phyloP scores from a whole-genome alignment of 1,140 invertebrate genomes.

The Drosophila mojavensis region DNA sequence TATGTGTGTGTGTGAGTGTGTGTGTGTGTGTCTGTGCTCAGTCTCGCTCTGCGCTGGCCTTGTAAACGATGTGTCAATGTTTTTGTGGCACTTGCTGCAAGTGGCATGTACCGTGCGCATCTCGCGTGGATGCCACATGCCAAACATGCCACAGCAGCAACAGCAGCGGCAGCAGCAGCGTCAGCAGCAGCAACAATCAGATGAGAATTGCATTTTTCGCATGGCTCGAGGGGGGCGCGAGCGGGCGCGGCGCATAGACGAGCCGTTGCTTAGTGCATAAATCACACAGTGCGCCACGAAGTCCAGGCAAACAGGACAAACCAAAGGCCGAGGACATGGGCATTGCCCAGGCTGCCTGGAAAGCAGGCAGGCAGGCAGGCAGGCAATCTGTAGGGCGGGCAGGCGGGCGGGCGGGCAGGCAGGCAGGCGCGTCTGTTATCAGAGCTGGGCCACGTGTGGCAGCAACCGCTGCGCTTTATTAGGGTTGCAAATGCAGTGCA shows the following conservation, averaged over 20 bases:
- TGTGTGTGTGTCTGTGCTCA: not conserved
- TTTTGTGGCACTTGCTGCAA: conserved; percentile 50
- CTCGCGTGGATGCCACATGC: conserved; percentile 47
- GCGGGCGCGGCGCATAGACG: conserved; percentile 17
- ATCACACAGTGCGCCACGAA: conserved; percentile 59
- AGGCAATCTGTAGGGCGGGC: not conserved
- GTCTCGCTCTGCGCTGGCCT: conserved; percentile 28
- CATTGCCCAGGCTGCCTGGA: conserved; percentile 14
- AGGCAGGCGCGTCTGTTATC: conserved; percentile 44
- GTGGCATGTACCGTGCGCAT: conserved; percentile 40
- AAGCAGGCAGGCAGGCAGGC: conserved; percentile 3
- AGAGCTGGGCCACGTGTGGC: conserved; percentile 66
- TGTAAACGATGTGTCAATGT: conserved; percentile 52
- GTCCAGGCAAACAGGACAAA: conserved; percentile 17
- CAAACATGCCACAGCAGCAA: conserved; percentile 48
- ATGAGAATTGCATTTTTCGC: conserved; percentile 36
- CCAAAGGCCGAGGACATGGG: conserved; percentile 4
- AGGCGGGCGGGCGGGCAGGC: too few species aligned
- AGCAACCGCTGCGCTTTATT: conserved; percentile 64
- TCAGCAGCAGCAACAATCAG: conserved; percentile 14
- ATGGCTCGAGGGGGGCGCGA: not conserved
- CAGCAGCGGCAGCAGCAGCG: conserved; percentile 17
- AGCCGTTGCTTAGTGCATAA: conserved; percentile 72
- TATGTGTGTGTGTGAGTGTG: too few species aligned
- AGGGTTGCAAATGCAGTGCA: conserved; percentile 71